phyloP scores from a whole-genome alignment of 2,113 vertebrate genomes.

The Salvelinus sp. region DNA sequence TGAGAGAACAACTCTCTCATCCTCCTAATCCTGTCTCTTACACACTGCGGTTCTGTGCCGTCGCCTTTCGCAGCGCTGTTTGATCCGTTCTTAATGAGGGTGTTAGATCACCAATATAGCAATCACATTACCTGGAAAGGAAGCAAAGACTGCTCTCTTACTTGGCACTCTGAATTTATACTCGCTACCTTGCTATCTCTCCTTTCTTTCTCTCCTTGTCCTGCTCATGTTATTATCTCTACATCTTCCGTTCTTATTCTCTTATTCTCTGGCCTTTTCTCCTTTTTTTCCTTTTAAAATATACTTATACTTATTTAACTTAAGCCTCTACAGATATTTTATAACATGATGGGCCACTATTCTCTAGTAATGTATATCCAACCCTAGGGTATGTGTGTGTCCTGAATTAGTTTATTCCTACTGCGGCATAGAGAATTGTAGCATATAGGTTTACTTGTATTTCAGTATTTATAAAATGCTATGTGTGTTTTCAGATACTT shows the following conservation, averaged over 20 bases:
- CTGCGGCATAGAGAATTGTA: too few relatives aligned
- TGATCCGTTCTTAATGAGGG: slow-evolving; percentile 70
- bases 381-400: too few relatives aligned
- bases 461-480: too few relatives aligned
- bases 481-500: too few relatives aligned
- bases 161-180: slow-evolving; percentile 29
- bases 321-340: too few relatives aligned
- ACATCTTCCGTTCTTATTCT: slow-evolving; percentile 24
- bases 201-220: slow-evolving; percentile 13
- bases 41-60: slow-evolving; percentile 49
- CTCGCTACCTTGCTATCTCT: too few relatives aligned
- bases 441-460: too few relatives aligned
- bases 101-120: slow-evolving; percentile 64
- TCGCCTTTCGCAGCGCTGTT: slow-evolving; percentile 47
- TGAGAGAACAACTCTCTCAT: slow-evolving; percentile 58
- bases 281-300: slow-evolving; percentile 19
- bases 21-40: slow-evolving; percentile 64
- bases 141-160: slow-evolving; percentile 38
- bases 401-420: too few relatives aligned
- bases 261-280: slow-evolving; percentile 11
- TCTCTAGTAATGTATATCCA: too few relatives aligned
- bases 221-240: slow-evolving; percentile 16
- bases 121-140: slow-evolving; percentile 63
- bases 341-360: too few relatives aligned
- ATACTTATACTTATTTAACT: too few relatives aligned